Percentiles rank a stretch among this genome's conserved stretches.
phyloP scores from a whole-genome alignment of 2,888 invertebrate genomes.

The Xylophagus ater region DNA sequence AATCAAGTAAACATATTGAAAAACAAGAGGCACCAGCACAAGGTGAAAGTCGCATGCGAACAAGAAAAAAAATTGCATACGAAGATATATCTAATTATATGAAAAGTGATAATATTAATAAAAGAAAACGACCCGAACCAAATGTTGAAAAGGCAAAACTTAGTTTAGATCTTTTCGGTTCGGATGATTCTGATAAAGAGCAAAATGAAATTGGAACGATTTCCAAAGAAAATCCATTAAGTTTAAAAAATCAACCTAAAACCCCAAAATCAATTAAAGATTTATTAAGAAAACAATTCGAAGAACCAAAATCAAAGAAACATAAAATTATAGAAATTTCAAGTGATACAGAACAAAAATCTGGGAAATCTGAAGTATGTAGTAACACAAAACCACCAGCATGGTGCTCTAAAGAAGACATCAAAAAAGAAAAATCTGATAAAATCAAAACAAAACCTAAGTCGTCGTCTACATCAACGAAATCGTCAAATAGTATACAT shows the following conservation, averaged over 20 bases:
- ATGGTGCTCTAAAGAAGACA: background rate
- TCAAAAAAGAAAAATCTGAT: background rate
- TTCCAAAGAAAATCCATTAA: background rate
- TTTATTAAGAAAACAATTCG: background rate
- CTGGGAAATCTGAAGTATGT: background rate
- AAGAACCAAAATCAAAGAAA: too few species aligned
- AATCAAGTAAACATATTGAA: background rate
- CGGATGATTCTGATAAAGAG: conserved; percentile 9
- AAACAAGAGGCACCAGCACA: background rate
- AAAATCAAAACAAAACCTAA: background rate
- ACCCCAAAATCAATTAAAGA: background rate
- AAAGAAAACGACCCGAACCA: background rate
- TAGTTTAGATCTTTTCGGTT: conserved; percentile 12
- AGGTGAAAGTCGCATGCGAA: background rate
- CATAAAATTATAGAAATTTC: too few species aligned
- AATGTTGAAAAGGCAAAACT: background rate
- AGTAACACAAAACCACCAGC: background rate
- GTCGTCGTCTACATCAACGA: too few species aligned
- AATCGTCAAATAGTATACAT: background rate
- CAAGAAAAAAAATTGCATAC: background rate
- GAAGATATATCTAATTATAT: too few species aligned
- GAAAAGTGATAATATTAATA: too few species aligned
- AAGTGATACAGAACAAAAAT: too few species aligned
- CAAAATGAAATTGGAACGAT: background rate
- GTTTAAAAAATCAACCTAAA: background rate